Evolutionary conservation across 2,797 vertebrate species (phyloP), one percentile per base, ranked within the genome.

Genomic region (Acipenser ruthenus): DNA sequence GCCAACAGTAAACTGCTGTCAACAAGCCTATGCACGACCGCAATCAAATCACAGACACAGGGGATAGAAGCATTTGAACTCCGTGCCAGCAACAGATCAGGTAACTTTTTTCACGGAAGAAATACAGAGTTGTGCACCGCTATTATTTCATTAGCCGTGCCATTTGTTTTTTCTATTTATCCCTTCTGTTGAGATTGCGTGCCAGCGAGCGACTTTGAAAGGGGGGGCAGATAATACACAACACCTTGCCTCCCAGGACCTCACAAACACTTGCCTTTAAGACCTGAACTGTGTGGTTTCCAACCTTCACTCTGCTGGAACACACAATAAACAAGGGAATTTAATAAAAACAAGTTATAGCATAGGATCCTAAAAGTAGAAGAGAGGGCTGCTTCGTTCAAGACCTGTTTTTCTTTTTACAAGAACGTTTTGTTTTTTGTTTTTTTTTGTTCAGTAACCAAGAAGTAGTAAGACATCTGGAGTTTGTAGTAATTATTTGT

Each of bases 21-120:
- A 83, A 74, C 80, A 83, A 86, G 82, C 67, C 76, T 56, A 72
- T 74, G 76, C 75, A 65, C 71, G 82, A 80, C 73, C 79, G 72
- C 79, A 84, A 65, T 69, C 72, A 79, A 82, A 82, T 79, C 79
- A 77, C 80, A 79, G 77, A 78, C 60, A 73, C 68, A 67, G 79
- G 79, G 78, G 73, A 66, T 80, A 78, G 23, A 78, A 61, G 65
- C 66, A 73, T 83, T 84, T 82, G 66, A 84, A 81, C 75, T 80
- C 71, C 23, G 73, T 72, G 77, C 79, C 78, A 83, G 73, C 70
- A 75, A 80, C 82, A 74, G 75, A 83, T 82, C 76, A 73, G 50
- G 61, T 82, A 80, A 77, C 83, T 83, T 83, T 82, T 37, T 79
- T 78, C 78, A 74, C 65, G 72, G 73, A 81, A 72, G 76, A 79